Evolutionary conservation across 2,113 vertebrate genomes (phyloP).

Genomic region (Girardinichthys multiradiatus): DNA sequence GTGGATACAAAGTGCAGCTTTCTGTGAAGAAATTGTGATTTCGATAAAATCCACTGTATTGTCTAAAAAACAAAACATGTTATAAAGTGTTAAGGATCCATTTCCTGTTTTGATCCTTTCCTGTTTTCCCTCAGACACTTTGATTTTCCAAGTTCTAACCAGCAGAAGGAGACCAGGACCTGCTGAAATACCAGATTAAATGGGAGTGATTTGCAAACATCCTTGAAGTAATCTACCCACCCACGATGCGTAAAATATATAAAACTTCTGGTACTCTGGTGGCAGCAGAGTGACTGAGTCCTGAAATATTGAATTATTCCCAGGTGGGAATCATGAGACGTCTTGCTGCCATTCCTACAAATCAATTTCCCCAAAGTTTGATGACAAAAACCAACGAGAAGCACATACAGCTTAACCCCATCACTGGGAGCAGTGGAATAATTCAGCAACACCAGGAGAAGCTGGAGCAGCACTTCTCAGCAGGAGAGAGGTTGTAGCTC

Average conservation of each 20-base stretch:
- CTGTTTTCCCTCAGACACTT: conserved; percentile 35
- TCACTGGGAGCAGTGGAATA: background rate
- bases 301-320: conserved; percentile 42
- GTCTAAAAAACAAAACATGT: background rate
- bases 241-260: conserved; percentile 32
- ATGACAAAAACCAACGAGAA: conserved; percentile 40
- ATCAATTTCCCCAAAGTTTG: conserved; percentile 34
- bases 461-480: too few relatives aligned
- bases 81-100: conserved; percentile 4
- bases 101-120: conserved; percentile 39
- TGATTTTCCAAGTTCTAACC: conserved; percentile 51
- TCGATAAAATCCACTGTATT: background rate
- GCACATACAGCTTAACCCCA: background rate
- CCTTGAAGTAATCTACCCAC: conserved; percentile 35
- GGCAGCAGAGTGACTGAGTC: background rate
- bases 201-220: conserved; percentile 37
- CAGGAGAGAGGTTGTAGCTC: background rate
- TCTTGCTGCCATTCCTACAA: conserved; percentile 28
- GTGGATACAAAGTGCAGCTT: background rate
- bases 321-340: conserved; percentile 28
- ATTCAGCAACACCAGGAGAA: too few relatives aligned
- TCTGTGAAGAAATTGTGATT: background rate
- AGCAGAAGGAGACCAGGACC: conserved; percentile 71
- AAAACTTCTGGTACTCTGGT: conserved; percentile 33
- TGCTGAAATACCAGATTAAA: conserved; percentile 49